Base-by-base conservation (phyloP, 2,888 invertebrate genomes). In the Acanthoscelides obtectus region DNA sequence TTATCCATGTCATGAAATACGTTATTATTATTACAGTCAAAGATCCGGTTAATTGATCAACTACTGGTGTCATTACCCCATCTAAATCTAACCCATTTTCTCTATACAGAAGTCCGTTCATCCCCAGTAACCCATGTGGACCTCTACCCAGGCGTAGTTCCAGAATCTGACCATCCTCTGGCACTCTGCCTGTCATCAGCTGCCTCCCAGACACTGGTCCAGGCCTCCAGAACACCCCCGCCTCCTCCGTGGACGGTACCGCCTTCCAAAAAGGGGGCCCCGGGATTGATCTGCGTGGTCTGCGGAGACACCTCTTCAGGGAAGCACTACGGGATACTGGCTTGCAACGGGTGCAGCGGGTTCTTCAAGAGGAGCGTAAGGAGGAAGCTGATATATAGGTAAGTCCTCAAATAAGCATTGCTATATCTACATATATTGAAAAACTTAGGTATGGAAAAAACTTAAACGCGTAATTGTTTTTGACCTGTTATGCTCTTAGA, bases 271-370 rank as follows among this genome's bases (percentile, higher is more conserved):
- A 87, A 82, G 87, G 93, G 84, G 86, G 90, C 84, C 68, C 87
- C 91, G 0, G 97, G 97, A 0, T 88, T 98, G 70, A 93, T 94
- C 72, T 99, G 98, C 86, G 95, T 98, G 70, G 98, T 99, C 0
- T 98, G 98, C 81, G 98, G 98, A 0, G 98, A 98, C 85, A 97
- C 97, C 5, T 96, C 96, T 79, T 97, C 96, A 0, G 98, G 98
- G 0, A 98, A 98, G 82, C 98, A 98, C 85, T 98, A 98, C 85
- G 98, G 99, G 0, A 98, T 99, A 81, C 89, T 99, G 75, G 99
- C 99, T 0, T 99, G 99, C 86, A 99, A 99, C 83, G 99, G 99
- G 0, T 99, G 99, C 88, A 97, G 97, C 72, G 99, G 99, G 0
- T 99, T 99, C 88, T 99, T 99, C 89, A 99, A 99, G 84, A 87